Conservation (phyloP, 2,797 vertebrate species). For the Liparis tanakae region DNA sequence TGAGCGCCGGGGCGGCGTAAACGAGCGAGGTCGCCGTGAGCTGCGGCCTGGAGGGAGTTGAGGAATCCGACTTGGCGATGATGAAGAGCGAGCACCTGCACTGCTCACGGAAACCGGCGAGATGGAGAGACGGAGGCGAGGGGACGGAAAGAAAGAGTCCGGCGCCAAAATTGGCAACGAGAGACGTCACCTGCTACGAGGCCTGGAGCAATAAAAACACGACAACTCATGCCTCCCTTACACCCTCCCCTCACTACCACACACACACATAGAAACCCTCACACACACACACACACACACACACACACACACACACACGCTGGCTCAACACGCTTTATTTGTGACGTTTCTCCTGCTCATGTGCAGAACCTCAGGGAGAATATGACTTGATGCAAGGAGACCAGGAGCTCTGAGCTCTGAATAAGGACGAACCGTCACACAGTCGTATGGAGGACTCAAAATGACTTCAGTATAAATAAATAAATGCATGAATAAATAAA, state of each 20-base stretch:
- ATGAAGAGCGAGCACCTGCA: slow-evolving; percentile 84
- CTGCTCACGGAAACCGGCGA: slow-evolving; percentile 67
- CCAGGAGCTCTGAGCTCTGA: slow-evolving; percentile 63
- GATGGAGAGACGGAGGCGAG: slow-evolving; percentile 58
- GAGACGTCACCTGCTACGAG: slow-evolving; percentile 79
- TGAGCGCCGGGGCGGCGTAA: slow-evolving; percentile 52
- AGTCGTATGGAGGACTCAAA: too few species aligned
- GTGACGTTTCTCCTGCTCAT: slow-evolving; percentile 81
- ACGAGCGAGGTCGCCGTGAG: slow-evolving; percentile 67
- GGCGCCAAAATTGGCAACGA: slow-evolving; percentile 65
- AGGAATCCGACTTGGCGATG: slow-evolving; percentile 76
- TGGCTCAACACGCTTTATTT: slow-evolving; percentile 53
- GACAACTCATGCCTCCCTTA: slow-evolving; percentile 29
- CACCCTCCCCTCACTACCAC: neutral
- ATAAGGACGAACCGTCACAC: slow-evolving; percentile 68
- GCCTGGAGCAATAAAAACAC: slow-evolving; percentile 61
- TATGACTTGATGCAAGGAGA: slow-evolving; percentile 72
- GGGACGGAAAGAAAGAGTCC: slow-evolving; percentile 55
- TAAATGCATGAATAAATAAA: too few species aligned
- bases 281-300: slow-evolving; percentile 41
- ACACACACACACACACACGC: slow-evolving; percentile 35
- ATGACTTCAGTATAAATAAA: too few species aligned
- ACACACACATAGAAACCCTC: slow-evolving; percentile 37
- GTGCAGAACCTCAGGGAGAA: slow-evolving; percentile 74
- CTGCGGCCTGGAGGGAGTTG: slow-evolving; percentile 79